Percentiles rank a stretch among this genome's conserved stretches.
phyloP scores from a whole-genome alignment of 30 jellyfish, hydroid and myxozoan genomes.

The Sanderia malayensis region DNA sequence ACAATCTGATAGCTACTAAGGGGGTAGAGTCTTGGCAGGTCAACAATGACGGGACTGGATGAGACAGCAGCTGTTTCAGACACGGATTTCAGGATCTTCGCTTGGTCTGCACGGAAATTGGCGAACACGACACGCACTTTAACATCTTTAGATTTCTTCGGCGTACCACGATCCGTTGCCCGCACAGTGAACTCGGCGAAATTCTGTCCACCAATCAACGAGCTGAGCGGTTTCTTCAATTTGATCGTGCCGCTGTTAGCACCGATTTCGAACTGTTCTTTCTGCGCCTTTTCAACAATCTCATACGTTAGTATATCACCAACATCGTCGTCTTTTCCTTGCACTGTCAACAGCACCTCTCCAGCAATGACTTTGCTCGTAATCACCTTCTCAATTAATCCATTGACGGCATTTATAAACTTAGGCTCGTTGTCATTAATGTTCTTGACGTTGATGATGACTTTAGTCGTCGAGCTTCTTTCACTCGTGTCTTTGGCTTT shows the following conservation, averaged over 20 bases:
- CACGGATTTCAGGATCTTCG: slow-evolving; percentile 36
- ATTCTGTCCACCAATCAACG: slow-evolving; percentile 53
- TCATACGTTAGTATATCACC: slow-evolving; percentile 76
- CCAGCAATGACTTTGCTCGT: slow-evolving; percentile 64
- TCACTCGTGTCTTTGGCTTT: slow-evolving; percentile 89
- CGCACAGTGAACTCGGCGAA: slow-evolving; percentile 67
- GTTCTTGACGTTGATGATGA: slow-evolving; percentile 61
- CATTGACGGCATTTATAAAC: slow-evolving; percentile 70
- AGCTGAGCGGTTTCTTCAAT: slow-evolving; percentile 45
- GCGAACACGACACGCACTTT: slow-evolving; percentile 74
- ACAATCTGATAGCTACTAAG: slow-evolving; percentile 67
- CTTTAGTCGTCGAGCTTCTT: slow-evolving; percentile 74
- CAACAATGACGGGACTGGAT: slow-evolving; percentile 46
- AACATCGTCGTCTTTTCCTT: slow-evolving; percentile 82
- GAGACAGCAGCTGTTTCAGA: slow-evolving; percentile 61
- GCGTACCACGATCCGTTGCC: slow-evolving; percentile 83
- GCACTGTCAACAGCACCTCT: slow-evolving; percentile 43
- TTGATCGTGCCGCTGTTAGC: slow-evolving; percentile 61
- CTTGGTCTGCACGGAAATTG: slow-evolving; percentile 79
- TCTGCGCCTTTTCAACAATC: slow-evolving; percentile 56
- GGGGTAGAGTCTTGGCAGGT: slow-evolving; percentile 69
- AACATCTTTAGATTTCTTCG: slow-evolving; percentile 26
- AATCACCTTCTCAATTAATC: slow-evolving; percentile 76
- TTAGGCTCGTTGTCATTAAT: slow-evolving; percentile 74
- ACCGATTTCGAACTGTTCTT: slow-evolving; percentile 63